Base-by-base conservation (phyloP, 2,797 vertebrate genomes). In the Neostethus bicornis region DNA sequence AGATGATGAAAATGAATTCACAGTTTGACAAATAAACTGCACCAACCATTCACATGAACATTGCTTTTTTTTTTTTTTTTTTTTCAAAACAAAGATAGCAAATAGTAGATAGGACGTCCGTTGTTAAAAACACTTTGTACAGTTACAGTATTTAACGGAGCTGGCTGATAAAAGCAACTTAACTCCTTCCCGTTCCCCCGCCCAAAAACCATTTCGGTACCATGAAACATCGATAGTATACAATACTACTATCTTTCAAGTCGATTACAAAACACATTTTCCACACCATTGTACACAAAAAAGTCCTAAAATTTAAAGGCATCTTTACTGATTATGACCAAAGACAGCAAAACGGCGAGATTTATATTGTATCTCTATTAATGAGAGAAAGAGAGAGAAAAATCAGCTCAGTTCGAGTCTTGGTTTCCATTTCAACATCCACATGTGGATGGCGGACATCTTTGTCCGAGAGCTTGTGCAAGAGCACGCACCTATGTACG, bases 241-340 rank as follows among this genome's bases (percentile, higher is more conserved):
- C 88, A 91, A 90, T 87, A 91, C 90, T 90, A 91, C 91, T 92
- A 92, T 91, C 91, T 61, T 80, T 90, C 88, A 86, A 85, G 69
- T 87, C 85, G 76, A 80, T 82, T 92, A 93, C 91, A 91, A 93
- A 93, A 93, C 91, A 93, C 91, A 85, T 89, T 90, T 75, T 91
- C 87, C 92, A 93, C 91, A 90, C 79, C 82, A 92, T 90, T 83
- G 77, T 91, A 90, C 87, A 92, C 92, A 91, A 91, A 90, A n/a
- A 90, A 90, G 70, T 89, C 89, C 90, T 92, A 93, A 90, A 89
- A 78, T 84, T 88, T 81, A 90, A 92, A 92, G 90, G 91, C 92
- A 93, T 91, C 88, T 88, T 87, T 85, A 92, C 88, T 88, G 88
- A 90, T 90, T 86, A 88, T 89, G 85, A 91, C 72, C 77, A 77